Evolutionary conservation across 2,888 invertebrate species (phyloP), one percentile per base, ranked within the genome.

Genomic region (Resseliella maxima): DNA sequence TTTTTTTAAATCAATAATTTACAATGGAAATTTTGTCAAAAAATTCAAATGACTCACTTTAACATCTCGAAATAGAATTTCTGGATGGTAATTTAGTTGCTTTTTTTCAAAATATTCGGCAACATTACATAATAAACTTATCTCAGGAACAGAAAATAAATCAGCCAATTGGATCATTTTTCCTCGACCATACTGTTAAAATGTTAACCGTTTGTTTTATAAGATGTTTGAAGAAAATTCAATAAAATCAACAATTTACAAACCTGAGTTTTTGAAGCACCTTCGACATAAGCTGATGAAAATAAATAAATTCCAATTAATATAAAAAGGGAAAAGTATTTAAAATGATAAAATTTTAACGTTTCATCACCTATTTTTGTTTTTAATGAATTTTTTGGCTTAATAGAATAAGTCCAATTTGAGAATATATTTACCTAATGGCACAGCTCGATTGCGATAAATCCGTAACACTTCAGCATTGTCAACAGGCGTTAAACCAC

Each of bases 91-190:
- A 89, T 97, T 96, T 88, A 99, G 97, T 88, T 95, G 95, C 90
- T 97, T 96, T 86, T 93, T 93, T 88, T 96, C 94, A 89, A 99
- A 98, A 92, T 96, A 97, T 92, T 99, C 97, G 0, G 97, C 96
- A 2, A 99, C 96, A 91, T 98, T 97, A 89, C 98, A 97, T 2
- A 99, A 92, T 72, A 99, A 92, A 88, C 96, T 95, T 95, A 98
- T 98, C 93, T 99, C 98, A 41, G 99, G 99, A 83, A 99, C 96
- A 10, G 98, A 98, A 92, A 99, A 99, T 86, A 99, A 92, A 92
- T 99, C 99, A 6, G 98, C 98, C 88, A 99, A 92, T 90, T 99
- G 99, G 27, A 97, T 95, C 98, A 99, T 98, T 91, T 94, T 94
- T 0, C 94, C 92, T 88, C 93, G 92, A 87, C 92, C 92, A 87